Conservation (phyloP, 2,113 vertebrate species). For the Rhombomys opimus region DNA sequence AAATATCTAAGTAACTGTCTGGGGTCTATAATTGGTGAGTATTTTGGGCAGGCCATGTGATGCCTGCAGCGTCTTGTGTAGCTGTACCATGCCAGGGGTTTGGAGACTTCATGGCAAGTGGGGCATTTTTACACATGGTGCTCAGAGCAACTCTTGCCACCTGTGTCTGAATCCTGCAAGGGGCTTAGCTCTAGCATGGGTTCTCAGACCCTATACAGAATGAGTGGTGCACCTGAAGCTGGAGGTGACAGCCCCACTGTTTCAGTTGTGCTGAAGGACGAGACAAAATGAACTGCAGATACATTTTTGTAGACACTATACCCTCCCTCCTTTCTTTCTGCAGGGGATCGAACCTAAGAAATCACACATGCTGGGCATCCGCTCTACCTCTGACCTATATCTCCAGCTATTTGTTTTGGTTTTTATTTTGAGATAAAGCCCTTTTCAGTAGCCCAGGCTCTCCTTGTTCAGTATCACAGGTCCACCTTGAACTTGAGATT, state of each 20-base stretch:
- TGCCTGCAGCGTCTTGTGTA: constrained; percentile 2
- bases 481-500: not conserved
- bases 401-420: no score
- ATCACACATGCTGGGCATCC: not conserved
- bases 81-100: not conserved
- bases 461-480: not conserved
- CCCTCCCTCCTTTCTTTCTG: not conserved
- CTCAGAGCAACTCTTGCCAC: not conserved
- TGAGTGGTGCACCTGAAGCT: not conserved
- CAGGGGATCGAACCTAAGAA: not conserved
- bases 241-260: not conserved
- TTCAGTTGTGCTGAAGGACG: constrained; percentile 20
- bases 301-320: not conserved
- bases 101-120: not conserved
- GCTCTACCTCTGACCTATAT: not conserved
- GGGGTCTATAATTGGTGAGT: constrained; percentile 37
- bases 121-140: not conserved
- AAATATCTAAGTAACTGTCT: constrained; percentile 44
- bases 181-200: no score
- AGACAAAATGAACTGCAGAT: not conserved
- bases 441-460: no score
- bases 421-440: not conserved
- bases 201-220: not conserved
- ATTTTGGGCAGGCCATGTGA: constrained; percentile 18
- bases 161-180: not conserved